A percentile compares a stretch with the other conserved stretches of the same genome.
phyloP scores from a whole-genome alignment of 2,888 invertebrate genomes.

The Melitaea athalia region DNA sequence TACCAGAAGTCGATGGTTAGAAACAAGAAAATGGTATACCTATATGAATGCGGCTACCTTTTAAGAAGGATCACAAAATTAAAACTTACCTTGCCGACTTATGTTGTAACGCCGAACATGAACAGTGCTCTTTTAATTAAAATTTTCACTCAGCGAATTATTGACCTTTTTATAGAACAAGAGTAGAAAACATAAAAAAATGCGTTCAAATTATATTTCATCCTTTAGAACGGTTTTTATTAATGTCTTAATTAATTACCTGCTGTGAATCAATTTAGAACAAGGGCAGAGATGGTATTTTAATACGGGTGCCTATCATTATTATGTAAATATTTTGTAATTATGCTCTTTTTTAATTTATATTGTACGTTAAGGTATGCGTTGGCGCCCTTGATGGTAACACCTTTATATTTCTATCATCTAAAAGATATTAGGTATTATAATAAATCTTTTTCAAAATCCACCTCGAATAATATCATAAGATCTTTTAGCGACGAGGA shows the following conservation, averaged over 20 bases:
- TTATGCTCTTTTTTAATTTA: background rate
- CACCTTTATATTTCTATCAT: background rate
- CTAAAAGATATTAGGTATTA: slow-evolving; percentile 11
- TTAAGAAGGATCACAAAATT: background rate
- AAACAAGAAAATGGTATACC: too few species aligned
- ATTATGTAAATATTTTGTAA: background rate
- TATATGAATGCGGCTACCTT: too few species aligned
- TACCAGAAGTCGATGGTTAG: too few species aligned
- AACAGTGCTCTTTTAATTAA: background rate
- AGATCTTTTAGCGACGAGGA: slow-evolving; percentile 14
- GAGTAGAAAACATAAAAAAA: background rate
- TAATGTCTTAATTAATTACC: background rate
- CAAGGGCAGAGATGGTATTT: slow-evolving; percentile 1
- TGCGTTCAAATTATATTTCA: background rate
- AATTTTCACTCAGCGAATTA: background rate
- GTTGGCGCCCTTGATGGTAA: background rate
- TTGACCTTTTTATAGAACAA: background rate
- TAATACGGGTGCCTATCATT: background rate
- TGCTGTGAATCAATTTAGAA: background rate
- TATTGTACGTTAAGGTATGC: background rate
- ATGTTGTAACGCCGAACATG: background rate
- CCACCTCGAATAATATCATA: slow-evolving; percentile 7
- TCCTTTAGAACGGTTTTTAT: background rate
- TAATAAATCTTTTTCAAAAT: slow-evolving; percentile 21
- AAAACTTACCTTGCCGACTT: background rate